phyloP scores from a whole-genome alignment of 2,888 invertebrate genomes.

The Rhodophaea formosa region DNA sequence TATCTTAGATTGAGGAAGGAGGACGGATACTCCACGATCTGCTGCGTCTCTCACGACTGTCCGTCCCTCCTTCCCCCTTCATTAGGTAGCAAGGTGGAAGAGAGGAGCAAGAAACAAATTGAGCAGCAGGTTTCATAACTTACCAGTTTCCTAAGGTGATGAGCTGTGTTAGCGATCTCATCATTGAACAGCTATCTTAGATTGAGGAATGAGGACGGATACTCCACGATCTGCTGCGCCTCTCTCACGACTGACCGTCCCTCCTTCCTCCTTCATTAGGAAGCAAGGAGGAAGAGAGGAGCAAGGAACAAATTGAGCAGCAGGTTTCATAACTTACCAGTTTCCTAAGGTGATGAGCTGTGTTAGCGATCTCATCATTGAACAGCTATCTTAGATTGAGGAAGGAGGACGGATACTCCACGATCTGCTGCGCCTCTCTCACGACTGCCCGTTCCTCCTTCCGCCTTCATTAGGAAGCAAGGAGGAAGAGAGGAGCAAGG shows the following conservation, averaged over 20 bases:
- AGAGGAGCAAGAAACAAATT: neutral
- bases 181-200: slow-evolving; percentile 82
- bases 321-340: slow-evolving; percentile 62
- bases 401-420: slow-evolving; percentile 80
- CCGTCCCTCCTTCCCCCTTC: too few species aligned
- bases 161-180: slow-evolving; percentile 81
- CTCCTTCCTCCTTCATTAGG: too few species aligned
- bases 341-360: slow-evolving; percentile 74
- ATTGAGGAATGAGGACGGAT: slow-evolving; percentile 80
- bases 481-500: neutral
- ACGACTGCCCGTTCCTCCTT: too few species aligned
- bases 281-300: too few species aligned
- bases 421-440: slow-evolving; percentile 70
- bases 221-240: slow-evolving; percentile 73
- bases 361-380: slow-evolving; percentile 82
- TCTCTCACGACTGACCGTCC: too few species aligned
- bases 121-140: too few species aligned
- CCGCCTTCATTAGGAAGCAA: too few species aligned
- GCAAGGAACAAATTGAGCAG: neutral
- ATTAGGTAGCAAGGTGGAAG: too few species aligned
- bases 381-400: slow-evolving; percentile 81
- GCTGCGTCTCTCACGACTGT: slow-evolving; percentile 69
- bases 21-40: slow-evolving; percentile 77
- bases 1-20: slow-evolving; percentile 80
- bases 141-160: slow-evolving; percentile 25